A percentile compares a stretch with the other conserved stretches of the same genome.
These are phyloP conservation scores for Globodera ellingtonae DNA, from an alignment of 1,140 invertebrate genomes.

Conservation along the genomic window DNA sequence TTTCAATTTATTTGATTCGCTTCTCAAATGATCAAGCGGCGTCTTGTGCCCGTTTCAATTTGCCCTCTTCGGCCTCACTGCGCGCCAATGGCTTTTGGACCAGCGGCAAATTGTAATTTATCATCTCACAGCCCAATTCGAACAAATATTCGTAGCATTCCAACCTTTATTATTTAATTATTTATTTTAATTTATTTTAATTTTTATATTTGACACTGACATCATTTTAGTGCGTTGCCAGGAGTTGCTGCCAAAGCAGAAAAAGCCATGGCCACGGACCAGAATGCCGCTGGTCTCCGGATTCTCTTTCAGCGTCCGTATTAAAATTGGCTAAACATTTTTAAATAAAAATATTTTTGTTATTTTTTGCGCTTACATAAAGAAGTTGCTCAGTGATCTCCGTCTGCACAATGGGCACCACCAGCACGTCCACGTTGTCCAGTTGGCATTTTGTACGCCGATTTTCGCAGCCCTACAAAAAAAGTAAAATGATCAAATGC, in stretches of 20 bases:
- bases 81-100: background rate
- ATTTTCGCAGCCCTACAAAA: conserved; percentile 1
- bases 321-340: background rate
- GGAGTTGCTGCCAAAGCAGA: conserved; percentile 5
- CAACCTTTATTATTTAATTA: background rate
- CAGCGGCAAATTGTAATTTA: conserved; percentile 28
- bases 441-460: background rate
- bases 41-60: background rate
- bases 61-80: background rate
- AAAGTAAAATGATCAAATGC: no score
- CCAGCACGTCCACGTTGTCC: background rate
- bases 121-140: conserved; percentile 43
- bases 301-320: background rate
- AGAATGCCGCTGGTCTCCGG: conserved; percentile 2
- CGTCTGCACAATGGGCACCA: conserved; percentile 1
- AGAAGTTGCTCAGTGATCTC: conserved; percentile 1
- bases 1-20: no score
- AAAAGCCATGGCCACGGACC: conserved; percentile 5
- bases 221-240: conserved; percentile 15
- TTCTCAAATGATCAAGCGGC: background rate
- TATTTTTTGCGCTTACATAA: background rate
- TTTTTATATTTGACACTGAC: background rate
- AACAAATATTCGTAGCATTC: conserved; percentile 47
- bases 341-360: background rate
- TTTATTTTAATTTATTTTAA: background rate